Evolutionary conservation across 1,140 invertebrate genomes (phyloP), one percentile per base, ranked within the genome.

Genomic region (Oryctes rhinoceros): DNA sequence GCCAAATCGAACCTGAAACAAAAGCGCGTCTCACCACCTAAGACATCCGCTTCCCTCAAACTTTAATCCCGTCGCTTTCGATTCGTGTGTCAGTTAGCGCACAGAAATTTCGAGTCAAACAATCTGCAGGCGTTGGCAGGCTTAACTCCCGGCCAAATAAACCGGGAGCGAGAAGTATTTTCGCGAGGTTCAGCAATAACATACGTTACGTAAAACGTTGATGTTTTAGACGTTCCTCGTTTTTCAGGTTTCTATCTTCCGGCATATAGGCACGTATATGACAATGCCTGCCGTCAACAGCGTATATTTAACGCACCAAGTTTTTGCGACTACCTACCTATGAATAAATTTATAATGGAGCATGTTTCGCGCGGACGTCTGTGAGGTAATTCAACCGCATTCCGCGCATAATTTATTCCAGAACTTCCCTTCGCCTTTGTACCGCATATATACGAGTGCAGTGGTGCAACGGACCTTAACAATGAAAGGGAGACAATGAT

Each of bases 381-480:
- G 9, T 13, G 49, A 4, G 4, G 49, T 53, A 53, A 53, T 53
- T 53, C 49, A 53, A 15, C 49, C 49, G 6, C 49, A 53, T 53
- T 53, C 49, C 49, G 4, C 49, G 49, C 49, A 53, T 53, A 53
- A 53, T 53, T 53, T 53, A 53, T 53, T 13, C 49, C 9, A 53
- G 49, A 53, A 53, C 49, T 53, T 53, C 49, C 49, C 49, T 53
- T 18, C 49, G 49, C 49, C n/a, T 53, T 53, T 53, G 49, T 53
- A 13, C 13, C 0, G 13, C n/a, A 18, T 53, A 53, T 15, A 53
- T 53, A 13, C 13, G 4, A 18, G 49, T 53, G 49, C n/a, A 2
- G 49, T 9, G 13, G 13, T 53, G n/a, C n/a, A 18, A 53, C 9
- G 0, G n/a, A 53, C 49, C n/a, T 4, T 4, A 53, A 53, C 49